Conservation (phyloP, 2,888 invertebrate genomes). For the Caenorhabditis auriculariae region DNA sequence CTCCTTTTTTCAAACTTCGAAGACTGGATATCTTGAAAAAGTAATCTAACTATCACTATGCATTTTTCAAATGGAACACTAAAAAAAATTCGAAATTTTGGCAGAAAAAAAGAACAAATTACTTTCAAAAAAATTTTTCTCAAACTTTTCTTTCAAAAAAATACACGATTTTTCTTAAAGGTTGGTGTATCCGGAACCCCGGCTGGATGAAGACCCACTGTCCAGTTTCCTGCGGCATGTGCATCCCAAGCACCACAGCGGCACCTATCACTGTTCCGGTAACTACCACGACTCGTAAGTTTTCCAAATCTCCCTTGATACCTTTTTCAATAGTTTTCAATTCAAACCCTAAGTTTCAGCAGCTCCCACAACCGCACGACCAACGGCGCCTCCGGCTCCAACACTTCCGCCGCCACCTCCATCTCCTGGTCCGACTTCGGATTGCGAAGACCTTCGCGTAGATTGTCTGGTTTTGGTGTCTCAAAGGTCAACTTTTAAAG, state of each 20-base stretch:
- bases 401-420: slow-evolving; percentile 24
- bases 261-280: slow-evolving; percentile 3
- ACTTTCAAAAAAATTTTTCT: too few species aligned
- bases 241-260: slow-evolving; percentile 21
- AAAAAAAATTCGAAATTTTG: too few species aligned
- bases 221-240: slow-evolving; percentile 53
- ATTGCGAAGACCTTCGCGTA: slow-evolving; percentile 61
- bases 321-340: slow-evolving; percentile 19
- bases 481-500: slow-evolving; percentile 23
- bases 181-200: slow-evolving; percentile 61
- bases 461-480: slow-evolving; percentile 49
- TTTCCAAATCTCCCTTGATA: slow-evolving; percentile 1
- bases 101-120: too few species aligned
- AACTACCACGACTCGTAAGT: not conserved
- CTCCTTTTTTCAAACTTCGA: too few species aligned
- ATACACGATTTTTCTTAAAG: slow-evolving; percentile 12
- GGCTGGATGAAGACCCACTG: slow-evolving; percentile 60
- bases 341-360: slow-evolving; percentile 14
- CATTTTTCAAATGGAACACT: too few species aligned
- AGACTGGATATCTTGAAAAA: too few species aligned
- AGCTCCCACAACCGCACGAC: slow-evolving; percentile 8
- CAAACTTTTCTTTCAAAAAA: not conserved
- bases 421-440: slow-evolving; percentile 14
- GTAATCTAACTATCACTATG: too few species aligned
- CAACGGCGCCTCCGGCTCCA: slow-evolving; percentile 18